phyloP scores from a whole-genome alignment of 1,140 invertebrate genomes.

The Neuroterus valhalla region DNA sequence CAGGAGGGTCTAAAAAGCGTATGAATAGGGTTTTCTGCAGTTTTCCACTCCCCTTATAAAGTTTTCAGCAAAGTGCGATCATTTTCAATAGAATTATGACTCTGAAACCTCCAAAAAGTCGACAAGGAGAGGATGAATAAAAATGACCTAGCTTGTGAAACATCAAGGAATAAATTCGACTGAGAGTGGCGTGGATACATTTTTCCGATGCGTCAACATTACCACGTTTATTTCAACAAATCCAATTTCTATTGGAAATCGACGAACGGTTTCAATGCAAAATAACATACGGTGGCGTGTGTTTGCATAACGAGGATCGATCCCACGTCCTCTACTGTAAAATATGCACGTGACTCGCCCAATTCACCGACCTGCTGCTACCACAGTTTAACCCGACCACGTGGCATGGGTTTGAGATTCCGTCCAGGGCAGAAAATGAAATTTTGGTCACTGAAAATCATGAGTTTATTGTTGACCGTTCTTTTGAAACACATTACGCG shows the following conservation, averaged over 20 bases:
- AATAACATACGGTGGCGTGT: conserved; percentile 16
- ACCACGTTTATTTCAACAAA: conserved; percentile 9
- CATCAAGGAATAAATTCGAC: not conserved
- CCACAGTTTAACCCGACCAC: conserved; percentile 15
- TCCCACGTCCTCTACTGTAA: conserved; percentile 7
- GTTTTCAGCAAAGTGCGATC: too few relatives aligned
- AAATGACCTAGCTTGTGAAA: too few relatives aligned
- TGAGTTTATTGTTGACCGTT: conserved; percentile 64
- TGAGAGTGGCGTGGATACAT: not conserved
- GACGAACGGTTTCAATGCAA: conserved; percentile 4
- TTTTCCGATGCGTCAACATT: not conserved
- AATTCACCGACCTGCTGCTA: not conserved
- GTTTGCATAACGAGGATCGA: conserved; percentile 29
- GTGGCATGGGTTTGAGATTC: conserved; percentile 16
- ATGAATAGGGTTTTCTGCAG: too few relatives aligned
- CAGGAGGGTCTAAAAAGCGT: too few relatives aligned
- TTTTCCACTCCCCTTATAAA: too few relatives aligned
- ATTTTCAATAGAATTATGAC: too few relatives aligned
- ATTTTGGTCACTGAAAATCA: conserved; percentile 60
- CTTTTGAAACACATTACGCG: conserved; percentile 52
- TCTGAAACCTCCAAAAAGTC: too few relatives aligned
- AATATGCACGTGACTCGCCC: conserved; percentile 18
- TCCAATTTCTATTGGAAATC: conserved; percentile 9
- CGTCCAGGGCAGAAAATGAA: conserved; percentile 33
- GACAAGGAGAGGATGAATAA: too few relatives aligned